Evolutionary conservation across 2,888 invertebrate genomes (phyloP).

Genomic region (Heliconius aoede): DNA sequence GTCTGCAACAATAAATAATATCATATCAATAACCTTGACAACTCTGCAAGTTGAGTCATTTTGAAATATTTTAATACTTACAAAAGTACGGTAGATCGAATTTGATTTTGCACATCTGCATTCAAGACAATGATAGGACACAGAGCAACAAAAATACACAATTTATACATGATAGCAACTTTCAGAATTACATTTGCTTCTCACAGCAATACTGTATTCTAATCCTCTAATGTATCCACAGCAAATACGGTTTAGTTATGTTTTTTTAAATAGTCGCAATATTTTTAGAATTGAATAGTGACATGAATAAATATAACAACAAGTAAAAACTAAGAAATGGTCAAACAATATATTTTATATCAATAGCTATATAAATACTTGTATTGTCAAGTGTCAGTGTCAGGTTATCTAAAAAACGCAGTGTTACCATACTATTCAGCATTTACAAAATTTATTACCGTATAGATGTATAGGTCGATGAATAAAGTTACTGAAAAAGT

Average conservation of each 20-base stretch:
- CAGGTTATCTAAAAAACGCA: too few relatives aligned
- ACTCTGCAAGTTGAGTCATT: neutral
- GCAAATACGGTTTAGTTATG: neutral
- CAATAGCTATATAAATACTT: too few relatives aligned
- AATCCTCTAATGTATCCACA: too few relatives aligned
- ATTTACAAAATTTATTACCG: too few relatives aligned
- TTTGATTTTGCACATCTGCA: constrained; percentile 36
- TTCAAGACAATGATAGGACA: constrained; percentile 36
- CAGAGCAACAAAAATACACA: constrained; percentile 33
- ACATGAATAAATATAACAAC: neutral
- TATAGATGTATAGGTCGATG: too few relatives aligned
- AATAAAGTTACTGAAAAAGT: too few relatives aligned
- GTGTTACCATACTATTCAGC: too few relatives aligned
- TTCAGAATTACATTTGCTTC: neutral
- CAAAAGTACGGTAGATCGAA: constrained; percentile 29
- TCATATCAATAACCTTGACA: neutral
- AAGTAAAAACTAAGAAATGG: too few relatives aligned
- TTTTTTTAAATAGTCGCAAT: neutral
- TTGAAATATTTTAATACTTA: constrained; percentile 34
- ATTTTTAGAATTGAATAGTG: neutral
- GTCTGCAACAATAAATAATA: constrained; percentile 50
- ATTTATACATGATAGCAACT: constrained; percentile 23
- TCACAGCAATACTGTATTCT: neutral
- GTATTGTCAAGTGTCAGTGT: too few relatives aligned
- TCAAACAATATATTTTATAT: too few relatives aligned